Base-by-base conservation (phyloP, 2,797 vertebrate genomes). In the Xyrichtys novacula region DNA sequence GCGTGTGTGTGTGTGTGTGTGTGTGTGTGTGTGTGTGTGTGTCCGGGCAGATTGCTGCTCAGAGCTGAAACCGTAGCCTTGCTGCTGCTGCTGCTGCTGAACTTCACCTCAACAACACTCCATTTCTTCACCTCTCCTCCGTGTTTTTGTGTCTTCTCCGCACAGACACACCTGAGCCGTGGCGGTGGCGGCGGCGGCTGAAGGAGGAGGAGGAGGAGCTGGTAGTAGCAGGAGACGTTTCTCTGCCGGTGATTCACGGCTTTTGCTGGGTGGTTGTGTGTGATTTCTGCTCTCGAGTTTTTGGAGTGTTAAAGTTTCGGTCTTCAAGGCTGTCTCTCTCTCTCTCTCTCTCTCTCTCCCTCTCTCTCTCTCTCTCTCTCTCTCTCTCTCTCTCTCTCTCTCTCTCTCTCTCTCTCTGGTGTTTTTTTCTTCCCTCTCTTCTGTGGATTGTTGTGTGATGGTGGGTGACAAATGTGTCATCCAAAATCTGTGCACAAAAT, bases 1-100 rank as follows among this genome's bases (percentile, higher is more conserved):
- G 85, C n/a, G 82, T 60, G 66, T 68, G 57, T 70, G 82, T 76
- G 85, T 85, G 81, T 77, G 86, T 74, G 74, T 83, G 46, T 49
- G 82, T 60, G 66, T 68, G 57, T 70, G 82, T 76, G 85, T 85
- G 81, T 77, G 86, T 74, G 74, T 83, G 52, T 23, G 75, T 68
- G 78, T 66, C 54, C 47, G 31, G 68, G 59, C 80, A 76, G 62
- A 78, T 72, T 40, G 68, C 56, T 56, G 76, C 65, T 75, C 46
- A n/a, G n/a, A n/a, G n/a, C n/a, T n/a, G n/a, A n/a, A n/a, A n/a
- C n/a, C n/a, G n/a, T n/a, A n/a, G n/a, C n/a, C n/a, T n/a, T n/a
- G n/a, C n/a, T n/a, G n/a, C 43, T 44, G 15, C 11, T 32, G 31
- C 59, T 42, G 57, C 76, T 62, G 76, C 46, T 78, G 50, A 75